Evolutionary conservation across 2,113 vertebrate species (phyloP), one percentile per base, ranked within the genome.

Genomic region (Rhabdomys dilectus): DNA sequence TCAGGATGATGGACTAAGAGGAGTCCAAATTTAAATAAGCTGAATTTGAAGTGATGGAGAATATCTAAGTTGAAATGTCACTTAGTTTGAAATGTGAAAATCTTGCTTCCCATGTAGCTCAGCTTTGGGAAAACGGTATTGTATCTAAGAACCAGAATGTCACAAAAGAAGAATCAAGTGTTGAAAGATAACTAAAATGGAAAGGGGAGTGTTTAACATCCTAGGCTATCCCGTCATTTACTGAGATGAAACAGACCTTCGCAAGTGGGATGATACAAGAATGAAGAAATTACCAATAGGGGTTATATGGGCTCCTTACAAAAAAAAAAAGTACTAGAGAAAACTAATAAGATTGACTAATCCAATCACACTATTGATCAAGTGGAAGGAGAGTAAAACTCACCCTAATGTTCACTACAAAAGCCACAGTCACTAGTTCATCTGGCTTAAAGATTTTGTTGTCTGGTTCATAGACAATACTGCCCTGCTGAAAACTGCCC

Each of bases 301-400:
- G 72, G 21, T 75, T 95, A 29, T 93, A 45, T 90, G 76, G 90
- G 95, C 39, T 95, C 88, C 48, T 95, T 95, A 92, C 88, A 21
- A 62, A 62, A 62, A 62, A 62, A 70, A 70, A 64, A 88, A 96
- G 45, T 97, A 97, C 96, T 96, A 93, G 56, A 91, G 90, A 73
- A 86, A 91, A 82, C 91, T 97, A 82, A 96, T 96, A 95, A 96
- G 85, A 97, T 56, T 96, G 92, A 97, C 96, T 93, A 96, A 95
- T 97, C 80, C 72, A 92, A 95, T 90, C 85, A 92, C 90, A 94
- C 42, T 92, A 97, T 96, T 91, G 88, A 96, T 96, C 85, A 97
- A 96, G 88, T 92, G 6, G 42, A 96, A 89, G 45, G 95, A 91
- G 60, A 96, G 62, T 92, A 94, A 97, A 97, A 75, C 90, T 97